Base-by-base conservation (phyloP, 2,113 vertebrate species). In the Daboia siamensis region DNA sequence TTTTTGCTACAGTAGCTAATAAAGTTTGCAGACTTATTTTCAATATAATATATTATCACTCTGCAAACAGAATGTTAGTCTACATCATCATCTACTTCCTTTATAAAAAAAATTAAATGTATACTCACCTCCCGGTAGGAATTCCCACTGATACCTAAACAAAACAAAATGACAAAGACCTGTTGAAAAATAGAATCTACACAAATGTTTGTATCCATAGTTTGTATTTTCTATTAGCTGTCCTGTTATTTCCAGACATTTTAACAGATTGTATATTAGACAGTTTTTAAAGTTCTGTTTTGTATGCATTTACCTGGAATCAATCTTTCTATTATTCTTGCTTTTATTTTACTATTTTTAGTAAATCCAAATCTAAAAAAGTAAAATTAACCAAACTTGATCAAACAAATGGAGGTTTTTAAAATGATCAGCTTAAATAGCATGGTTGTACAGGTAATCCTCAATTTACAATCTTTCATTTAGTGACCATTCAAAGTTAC, bases 91-190 rank as follows among this genome's bases (percentile, higher is more conserved):
- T 59, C 4, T 13, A 8, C 11, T 85, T 89, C 59, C 11, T 17
- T 26, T 3, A 8, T 29, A 56, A n/a, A 91, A 57, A 57, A 17
- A 3, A 24, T 7, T 26, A 55, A 20, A 23, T 24, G 86, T 0
- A 13, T 4, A 96, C 98, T 98, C 94, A 98, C 98, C 97, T 96
- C 12, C 96, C 20, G 94, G 57, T 10, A 95, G 94, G 93, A 97
- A 95, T 85, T 97, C 96, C 96, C 96, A 96, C 11, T 20, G 94
- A 92, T 97, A 98, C 94, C 98, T 98, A 87, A 98, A 97, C n/a
- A 94, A 87, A 98, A 97, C n/a, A 93, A 0, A 90, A 94, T 52
- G 54, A 64, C 21, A 90, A 46, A 96, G 3, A 55, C n/a, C 4
- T 4, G 24, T 11, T 1, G 20, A n/a, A 13, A 95, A 91, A 20